These are phyloP conservation scores for Podarcis muralis DNA, from an alignment of 2,113 vertebrate species.

Conservation along the genomic window DNA sequence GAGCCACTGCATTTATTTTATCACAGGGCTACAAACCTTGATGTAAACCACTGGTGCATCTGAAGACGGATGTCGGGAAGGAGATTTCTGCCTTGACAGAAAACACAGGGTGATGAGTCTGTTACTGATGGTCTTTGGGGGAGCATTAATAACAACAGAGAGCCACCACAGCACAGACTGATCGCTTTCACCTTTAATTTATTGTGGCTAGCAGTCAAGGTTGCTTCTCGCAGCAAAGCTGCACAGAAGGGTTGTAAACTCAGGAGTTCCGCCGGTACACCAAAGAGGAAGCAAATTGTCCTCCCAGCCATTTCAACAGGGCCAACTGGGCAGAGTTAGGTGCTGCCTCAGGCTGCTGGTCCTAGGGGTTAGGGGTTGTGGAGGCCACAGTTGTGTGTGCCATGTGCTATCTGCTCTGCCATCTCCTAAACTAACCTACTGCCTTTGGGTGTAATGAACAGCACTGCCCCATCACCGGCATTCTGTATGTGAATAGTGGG, in stretches of 20 bases:
- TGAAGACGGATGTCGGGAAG: background rate
- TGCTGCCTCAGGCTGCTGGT: too few relatives aligned
- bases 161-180: background rate
- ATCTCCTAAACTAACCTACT: too few relatives aligned
- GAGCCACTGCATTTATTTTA: background rate
- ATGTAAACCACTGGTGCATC: background rate
- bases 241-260: constrained; percentile 14
- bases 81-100: constrained; percentile 9
- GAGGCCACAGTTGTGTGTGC: too few relatives aligned
- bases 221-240: background rate
- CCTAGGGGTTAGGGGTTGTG: too few relatives aligned
- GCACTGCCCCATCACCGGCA: background rate
- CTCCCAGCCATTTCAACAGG: background rate
- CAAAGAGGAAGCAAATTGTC: background rate
- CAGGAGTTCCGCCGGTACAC: background rate
- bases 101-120: constrained; percentile 25
- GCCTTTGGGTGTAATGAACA: background rate
- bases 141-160: background rate
- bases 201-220: constrained; percentile 1
- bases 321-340: too few relatives aligned
- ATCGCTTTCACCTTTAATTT: background rate
- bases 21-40: background rate
- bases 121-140: background rate
- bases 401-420: too few relatives aligned
- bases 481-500: too few relatives aligned